phyloP scores from a whole-genome alignment of 2,797 vertebrate species.

The Alca torda region DNA sequence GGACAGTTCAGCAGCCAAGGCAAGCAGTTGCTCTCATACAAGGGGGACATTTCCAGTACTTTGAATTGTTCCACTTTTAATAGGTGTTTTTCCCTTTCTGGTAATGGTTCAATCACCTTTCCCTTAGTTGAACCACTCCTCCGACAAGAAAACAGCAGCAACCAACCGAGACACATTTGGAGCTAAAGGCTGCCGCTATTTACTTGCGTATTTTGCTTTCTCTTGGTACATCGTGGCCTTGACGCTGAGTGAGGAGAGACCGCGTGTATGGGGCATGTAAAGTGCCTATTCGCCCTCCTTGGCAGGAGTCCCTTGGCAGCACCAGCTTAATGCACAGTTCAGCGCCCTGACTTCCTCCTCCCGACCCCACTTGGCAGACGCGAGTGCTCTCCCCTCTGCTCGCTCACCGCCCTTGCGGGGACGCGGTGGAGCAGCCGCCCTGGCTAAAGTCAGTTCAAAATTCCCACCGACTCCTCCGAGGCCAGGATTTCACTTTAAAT shows the following conservation, averaged over 20 bases:
- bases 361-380: fast-evolving
- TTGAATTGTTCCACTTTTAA: background rate
- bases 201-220: background rate
- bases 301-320: background rate
- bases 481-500: background rate
- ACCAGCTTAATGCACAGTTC: background rate
- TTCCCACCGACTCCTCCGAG: fast-evolving
- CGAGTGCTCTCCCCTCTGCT: fast-evolving
- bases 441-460: background rate
- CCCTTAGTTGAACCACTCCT: background rate
- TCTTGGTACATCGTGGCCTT: background rate
- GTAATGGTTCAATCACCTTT: constrained; percentile 12
- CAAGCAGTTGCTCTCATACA: background rate
- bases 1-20: background rate
- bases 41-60: background rate
- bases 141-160: background rate
- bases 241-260: background rate
- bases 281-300: background rate
- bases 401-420: background rate
- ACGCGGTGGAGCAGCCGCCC: fast-evolving
- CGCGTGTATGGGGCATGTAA: background rate
- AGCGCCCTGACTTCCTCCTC: background rate
- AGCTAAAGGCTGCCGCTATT: constrained; percentile 11
- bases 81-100: background rate
- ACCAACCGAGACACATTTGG: background rate